Evolutionary conservation across 2,113 vertebrate genomes (phyloP), one percentile per base, ranked within the genome.

Genomic region (Acanthisitta chloris): DNA sequence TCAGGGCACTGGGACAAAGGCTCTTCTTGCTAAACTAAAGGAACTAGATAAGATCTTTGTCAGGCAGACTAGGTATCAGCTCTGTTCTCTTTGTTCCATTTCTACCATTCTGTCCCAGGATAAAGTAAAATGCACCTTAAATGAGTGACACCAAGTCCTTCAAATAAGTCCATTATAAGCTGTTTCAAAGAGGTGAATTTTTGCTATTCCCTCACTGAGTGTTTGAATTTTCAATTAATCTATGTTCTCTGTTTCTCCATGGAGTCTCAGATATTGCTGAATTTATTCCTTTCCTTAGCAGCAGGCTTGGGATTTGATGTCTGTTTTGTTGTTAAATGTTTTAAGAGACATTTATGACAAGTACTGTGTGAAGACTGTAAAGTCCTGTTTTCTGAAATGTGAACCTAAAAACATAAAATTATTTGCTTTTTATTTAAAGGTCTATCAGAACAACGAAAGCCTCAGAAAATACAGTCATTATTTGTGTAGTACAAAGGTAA

Each of bases 391-490:
- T 88, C 76, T 94, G 82, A 81, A 86, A 88, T n/a, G 42, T 42
- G 20, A 90, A 42, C 31, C 62, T 70, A 14, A 77, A 67, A 67
- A 25, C 2, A 21, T 34, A 46, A 52, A 88, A 54, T 73, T 2
- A 34, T 69, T 93, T 95, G 31, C 61, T 92, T 92, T 98, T 98
- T 98, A 92, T 97, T 97, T 97, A 72, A 97, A 99, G 99, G 98
- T 99, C 99, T 96, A 99, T 99, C 96, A 98, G 99, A 98, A 98
- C 99, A 96, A 98, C 97, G 26, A 98, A 98, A 97, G 97, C 98
- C 88, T 99, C 99, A 96, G 99, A 99, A 99, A 99, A 99, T 92
- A 98, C 99, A 96, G 99, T 99, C 96, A 99, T 99, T 97, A 97
- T 99, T 96, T 99, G 98, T 90, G 99, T 99, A 94, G 98, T 99